These are phyloP conservation scores for Acheta domesticus DNA, from an alignment of 2,888 invertebrate genomes.

Conservation along the genomic window DNA sequence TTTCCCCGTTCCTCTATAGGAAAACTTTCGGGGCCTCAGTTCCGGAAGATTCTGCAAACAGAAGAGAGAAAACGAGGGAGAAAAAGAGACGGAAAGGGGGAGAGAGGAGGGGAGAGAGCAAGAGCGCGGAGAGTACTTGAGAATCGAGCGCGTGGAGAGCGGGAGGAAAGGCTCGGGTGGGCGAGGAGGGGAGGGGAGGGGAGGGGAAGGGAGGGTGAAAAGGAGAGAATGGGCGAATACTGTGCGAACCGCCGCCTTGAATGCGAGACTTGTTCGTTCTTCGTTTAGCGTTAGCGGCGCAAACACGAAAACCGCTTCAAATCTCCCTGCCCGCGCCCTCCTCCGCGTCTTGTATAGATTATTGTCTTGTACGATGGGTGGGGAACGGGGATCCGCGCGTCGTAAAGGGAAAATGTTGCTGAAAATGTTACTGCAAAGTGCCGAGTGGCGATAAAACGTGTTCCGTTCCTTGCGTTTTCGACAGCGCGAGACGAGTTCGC, in stretches of 20 bases:
- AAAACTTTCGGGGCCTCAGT: constrained; percentile 3
- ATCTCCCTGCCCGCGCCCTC: not conserved
- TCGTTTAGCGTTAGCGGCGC: not conserved
- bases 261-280: not conserved
- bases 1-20: not conserved
- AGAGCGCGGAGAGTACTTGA: too few species aligned
- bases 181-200: not conserved
- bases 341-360: not conserved
- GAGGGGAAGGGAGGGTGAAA: not conserved
- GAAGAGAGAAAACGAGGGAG: not conserved
- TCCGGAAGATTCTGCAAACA: constrained; percentile 1
- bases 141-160: too few species aligned
- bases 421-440: constrained; percentile 10
- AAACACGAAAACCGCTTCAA: constrained; percentile 18
- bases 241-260: not conserved
- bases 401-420: constrained; percentile 18
- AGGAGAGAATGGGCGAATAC: not conserved
- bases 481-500: not conserved
- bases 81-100: not conserved
- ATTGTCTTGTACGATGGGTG: not conserved
- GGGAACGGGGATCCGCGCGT: not conserved
- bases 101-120: not conserved
- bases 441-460: not conserved
- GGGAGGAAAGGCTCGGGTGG: not conserved
- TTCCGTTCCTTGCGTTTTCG: not conserved